These are phyloP conservation scores for Formica selysi DNA, from an alignment of 1,140 invertebrate species.

Conservation along the genomic window DNA sequence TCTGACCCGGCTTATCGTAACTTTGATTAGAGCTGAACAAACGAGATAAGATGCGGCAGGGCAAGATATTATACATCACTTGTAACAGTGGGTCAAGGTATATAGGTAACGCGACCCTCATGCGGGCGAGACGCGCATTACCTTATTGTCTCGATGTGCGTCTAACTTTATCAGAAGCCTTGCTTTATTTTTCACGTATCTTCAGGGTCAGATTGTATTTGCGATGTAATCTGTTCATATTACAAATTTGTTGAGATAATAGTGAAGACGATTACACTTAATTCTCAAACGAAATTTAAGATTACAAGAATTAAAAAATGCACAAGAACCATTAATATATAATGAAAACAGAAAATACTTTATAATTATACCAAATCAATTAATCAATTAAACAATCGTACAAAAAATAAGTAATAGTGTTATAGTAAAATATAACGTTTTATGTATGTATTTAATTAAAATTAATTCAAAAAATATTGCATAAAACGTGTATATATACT, in stretches of 20 bases:
- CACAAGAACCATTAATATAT: background rate
- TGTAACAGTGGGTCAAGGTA: constrained; percentile 85
- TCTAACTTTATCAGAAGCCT: constrained; percentile 79
- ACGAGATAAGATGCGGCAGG: constrained; percentile 77
- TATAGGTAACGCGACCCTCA: constrained; percentile 85
- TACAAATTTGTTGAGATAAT: background rate
- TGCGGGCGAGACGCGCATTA: constrained; percentile 82
- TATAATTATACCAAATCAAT: background rate
- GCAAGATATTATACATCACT: constrained; percentile 74
- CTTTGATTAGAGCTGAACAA: constrained; percentile 67
- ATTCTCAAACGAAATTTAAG: background rate
- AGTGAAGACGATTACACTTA: background rate
- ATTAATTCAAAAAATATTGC: no score
- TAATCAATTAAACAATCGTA: background rate
- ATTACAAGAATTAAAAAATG: background rate
- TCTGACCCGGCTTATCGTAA: constrained; percentile 68
- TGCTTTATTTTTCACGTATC: constrained; percentile 77
- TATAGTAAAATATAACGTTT: background rate
- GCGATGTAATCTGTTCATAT: constrained; percentile 56
- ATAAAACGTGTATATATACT: background rate
- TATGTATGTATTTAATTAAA: no score
- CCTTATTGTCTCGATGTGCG: constrained; percentile 78
- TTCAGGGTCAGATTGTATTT: constrained; percentile 71
- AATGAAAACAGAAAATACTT: background rate
- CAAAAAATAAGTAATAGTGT: background rate